Percentiles rank a stretch among this genome's conserved stretches.
These are phyloP conservation scores for Caloenas nicobarica DNA, from an alignment of 2,113 vertebrate genomes.

Conservation along the genomic window DNA sequence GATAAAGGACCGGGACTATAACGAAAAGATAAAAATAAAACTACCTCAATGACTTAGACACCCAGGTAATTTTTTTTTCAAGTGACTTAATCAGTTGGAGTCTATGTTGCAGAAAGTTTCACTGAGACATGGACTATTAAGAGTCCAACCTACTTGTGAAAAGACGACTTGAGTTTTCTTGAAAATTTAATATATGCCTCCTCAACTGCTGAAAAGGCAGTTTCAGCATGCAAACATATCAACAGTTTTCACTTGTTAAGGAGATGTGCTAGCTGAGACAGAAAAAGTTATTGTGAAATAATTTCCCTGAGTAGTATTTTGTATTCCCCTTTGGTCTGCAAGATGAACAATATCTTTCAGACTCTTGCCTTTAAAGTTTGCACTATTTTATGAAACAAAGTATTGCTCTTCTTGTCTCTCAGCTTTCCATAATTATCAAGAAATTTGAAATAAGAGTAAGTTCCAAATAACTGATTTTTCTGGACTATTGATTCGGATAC, in stretches of 20 bases:
- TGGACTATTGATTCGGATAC: background rate
- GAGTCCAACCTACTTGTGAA: background rate
- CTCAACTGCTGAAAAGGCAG: background rate
- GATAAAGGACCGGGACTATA: background rate
- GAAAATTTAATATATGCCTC: background rate
- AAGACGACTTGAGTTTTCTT: background rate
- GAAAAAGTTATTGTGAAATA: background rate
- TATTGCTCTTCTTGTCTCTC: background rate
- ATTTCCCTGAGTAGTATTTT: background rate
- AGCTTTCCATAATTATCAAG: background rate
- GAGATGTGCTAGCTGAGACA: background rate
- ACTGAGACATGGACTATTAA: background rate
- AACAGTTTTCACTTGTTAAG: background rate
- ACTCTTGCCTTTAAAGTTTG: background rate
- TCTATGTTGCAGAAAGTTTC: background rate
- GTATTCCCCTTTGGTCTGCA: background rate
- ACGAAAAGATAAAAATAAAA: background rate
- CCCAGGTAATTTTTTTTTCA: background rate
- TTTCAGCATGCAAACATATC: background rate
- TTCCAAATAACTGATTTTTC: background rate
- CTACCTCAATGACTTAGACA: background rate
- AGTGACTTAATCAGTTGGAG: background rate
- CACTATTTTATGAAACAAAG: background rate
- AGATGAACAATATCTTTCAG: background rate
- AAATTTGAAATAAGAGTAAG: background rate